Evolutionary conservation across 2,888 invertebrate species (phyloP), one percentile per base, ranked within the genome.

Genomic region (Ectemnius cavifrons): DNA sequence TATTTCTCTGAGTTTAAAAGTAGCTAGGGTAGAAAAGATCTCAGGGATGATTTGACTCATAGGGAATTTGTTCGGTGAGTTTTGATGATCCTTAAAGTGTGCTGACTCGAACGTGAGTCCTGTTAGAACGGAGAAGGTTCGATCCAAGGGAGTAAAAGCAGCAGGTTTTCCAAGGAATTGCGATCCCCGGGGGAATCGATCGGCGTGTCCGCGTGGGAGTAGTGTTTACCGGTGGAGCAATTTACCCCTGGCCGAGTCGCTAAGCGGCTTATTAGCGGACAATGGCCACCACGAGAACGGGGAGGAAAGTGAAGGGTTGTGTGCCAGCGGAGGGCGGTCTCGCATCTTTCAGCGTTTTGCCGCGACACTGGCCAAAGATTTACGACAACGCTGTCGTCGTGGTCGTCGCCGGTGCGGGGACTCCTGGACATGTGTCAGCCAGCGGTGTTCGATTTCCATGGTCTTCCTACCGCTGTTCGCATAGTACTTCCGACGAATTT

Each of bases 241-340:
- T 88, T 88, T 87, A 84, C 87, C 87, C 83, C 85, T 81, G 70
- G 84, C 83, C 70, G 85, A 83, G 84, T 82, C 82, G 82, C 84
- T 89, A 88, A 89, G 87, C 89, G 81, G 89, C 87, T 89, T 89
- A 89, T 89, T 89, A 89, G 79, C 68, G 80, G 65, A 88, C 88
- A 88, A 88, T 87, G 78, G 68, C 28, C 45, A 63, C 52, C 52
- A 52, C n/a, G 52, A 16, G 52, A 5, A 52, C 16, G 4, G n/a
- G 52, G n/a, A 52, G 16, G 52, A 14, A 14, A 16, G 52, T 52
- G 52, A 16, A 52, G 52, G n/a, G 52, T 16, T 37, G 16, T 16
- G 65, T 67, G 56, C 58, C 58, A 75, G 71, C 71, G 63, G 73
- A 81, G 68, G 85, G 85, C 81, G 83, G 76, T 49, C 69, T 71